These are phyloP conservation scores for Anodontia alba DNA, from an alignment of 2,888 invertebrate genomes.

Conservation along the genomic window DNA sequence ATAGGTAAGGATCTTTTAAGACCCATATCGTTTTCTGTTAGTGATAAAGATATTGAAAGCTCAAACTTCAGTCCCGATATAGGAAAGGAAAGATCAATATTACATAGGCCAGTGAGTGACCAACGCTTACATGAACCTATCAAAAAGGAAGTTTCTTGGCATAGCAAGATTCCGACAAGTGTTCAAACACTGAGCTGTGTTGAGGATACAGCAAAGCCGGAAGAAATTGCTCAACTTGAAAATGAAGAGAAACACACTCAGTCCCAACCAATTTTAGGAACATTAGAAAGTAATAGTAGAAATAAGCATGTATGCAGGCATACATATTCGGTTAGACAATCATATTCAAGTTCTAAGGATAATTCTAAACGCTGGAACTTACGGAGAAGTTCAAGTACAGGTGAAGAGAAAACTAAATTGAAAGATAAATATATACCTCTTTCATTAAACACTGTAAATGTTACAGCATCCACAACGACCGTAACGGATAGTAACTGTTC, in stretches of 20 bases:
- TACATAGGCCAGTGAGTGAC: slow-evolving; percentile 57
- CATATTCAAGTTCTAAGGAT: slow-evolving; percentile 48
- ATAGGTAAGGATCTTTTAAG: not conserved
- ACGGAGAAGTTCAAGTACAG: slow-evolving; percentile 64
- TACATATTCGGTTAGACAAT: slow-evolving; percentile 55
- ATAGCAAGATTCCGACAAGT: slow-evolving; percentile 55
- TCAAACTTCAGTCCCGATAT: not conserved
- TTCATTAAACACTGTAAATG: slow-evolving; percentile 18
- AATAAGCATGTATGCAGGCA: slow-evolving; percentile 54
- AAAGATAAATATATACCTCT: slow-evolving; percentile 62
- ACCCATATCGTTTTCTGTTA: not conserved
- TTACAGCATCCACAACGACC: not conserved
- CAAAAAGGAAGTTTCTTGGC: slow-evolving; percentile 59
- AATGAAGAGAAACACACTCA: slow-evolving; percentile 55
- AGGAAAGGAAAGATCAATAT: slow-evolving; percentile 4
- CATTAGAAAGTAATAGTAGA: slow-evolving; percentile 48
- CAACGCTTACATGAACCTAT: slow-evolving; percentile 47
- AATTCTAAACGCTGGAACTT: slow-evolving; percentile 47
- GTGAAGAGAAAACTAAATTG: slow-evolving; percentile 58
- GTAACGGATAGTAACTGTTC: slow-evolving; percentile 16
- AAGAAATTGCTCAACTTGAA: not conserved
- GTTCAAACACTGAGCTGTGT: slow-evolving; percentile 58
- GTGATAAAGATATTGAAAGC: slow-evolving; percentile 1
- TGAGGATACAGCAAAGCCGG: slow-evolving; percentile 29
- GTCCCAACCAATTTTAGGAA: slow-evolving; percentile 68